Conservation (phyloP, 2,888 invertebrate species). For the Tillus elongatus region DNA sequence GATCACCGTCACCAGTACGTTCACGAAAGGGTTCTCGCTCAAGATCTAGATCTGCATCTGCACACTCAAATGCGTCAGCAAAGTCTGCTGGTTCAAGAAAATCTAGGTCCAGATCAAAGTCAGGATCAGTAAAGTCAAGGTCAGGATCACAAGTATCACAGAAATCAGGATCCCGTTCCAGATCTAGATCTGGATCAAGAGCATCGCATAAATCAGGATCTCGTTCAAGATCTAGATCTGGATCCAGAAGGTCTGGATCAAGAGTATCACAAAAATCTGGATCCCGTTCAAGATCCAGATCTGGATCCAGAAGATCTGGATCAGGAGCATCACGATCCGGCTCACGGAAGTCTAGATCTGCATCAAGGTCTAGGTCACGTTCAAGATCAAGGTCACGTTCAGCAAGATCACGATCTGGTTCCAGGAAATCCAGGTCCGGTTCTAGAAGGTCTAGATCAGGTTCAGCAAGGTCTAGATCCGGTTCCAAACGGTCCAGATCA, state of each 20-base stretch:
- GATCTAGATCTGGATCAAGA: conserved; percentile 26
- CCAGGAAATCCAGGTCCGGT: conserved; percentile 27
- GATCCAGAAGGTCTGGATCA: conserved; percentile 17
- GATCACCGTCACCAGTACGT: conserved; percentile 22
- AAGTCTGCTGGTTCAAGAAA: conserved; percentile 11
- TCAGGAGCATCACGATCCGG: conserved; percentile 12
- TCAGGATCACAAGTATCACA: conserved; percentile 19
- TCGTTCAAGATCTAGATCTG: conserved; percentile 24
- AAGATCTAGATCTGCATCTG: conserved; percentile 9
- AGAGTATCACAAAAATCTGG: conserved; percentile 12
- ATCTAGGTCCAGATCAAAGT: conserved; percentile 16
- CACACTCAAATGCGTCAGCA: neutral
- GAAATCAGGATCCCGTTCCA: conserved; percentile 23
- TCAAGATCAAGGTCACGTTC: conserved; percentile 29
- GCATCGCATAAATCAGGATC: conserved; percentile 13
- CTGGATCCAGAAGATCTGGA: conserved; percentile 20
- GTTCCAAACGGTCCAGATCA: conserved; percentile 22
- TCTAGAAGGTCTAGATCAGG: conserved; percentile 22
- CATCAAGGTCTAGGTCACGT: conserved; percentile 19
- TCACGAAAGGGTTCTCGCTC: conserved; percentile 17
- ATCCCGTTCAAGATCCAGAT: conserved; percentile 24
- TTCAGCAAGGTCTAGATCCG: conserved; percentile 24
- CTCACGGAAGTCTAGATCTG: conserved; percentile 17
- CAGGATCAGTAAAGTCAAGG: conserved; percentile 15
- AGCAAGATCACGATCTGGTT: conserved; percentile 25